Conservation (phyloP, 2,113 vertebrate species). For the Poecilia latipinna region DNA sequence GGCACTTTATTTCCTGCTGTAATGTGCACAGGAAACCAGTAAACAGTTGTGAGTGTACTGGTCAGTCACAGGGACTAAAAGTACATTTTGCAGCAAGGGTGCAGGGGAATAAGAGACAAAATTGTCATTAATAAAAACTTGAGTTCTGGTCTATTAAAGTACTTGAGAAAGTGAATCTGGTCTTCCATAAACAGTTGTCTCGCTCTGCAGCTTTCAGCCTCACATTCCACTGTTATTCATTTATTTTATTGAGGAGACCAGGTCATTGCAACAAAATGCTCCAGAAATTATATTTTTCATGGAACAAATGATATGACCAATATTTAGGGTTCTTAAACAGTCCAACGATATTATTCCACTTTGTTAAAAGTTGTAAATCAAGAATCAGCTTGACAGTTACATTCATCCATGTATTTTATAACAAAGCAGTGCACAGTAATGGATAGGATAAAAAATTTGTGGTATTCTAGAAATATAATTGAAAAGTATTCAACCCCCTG, state of each 20-base stretch:
- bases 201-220: background rate
- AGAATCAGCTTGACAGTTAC: no score
- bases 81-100: background rate
- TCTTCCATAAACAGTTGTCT: background rate
- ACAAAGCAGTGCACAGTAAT: no score
- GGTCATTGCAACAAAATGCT: background rate
- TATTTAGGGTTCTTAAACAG: background rate
- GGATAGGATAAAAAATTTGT: no score
- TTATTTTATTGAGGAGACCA: background rate
- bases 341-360: no score
- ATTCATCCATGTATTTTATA: no score
- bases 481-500: no score
- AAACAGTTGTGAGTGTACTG: background rate
- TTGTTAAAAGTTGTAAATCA: no score
- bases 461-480: no score
- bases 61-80: background rate
- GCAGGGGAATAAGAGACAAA: background rate
- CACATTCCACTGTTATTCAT: background rate
- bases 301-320: background rate
- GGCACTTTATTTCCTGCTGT: conserved; percentile 1
- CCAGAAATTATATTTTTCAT: background rate
- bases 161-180: background rate
- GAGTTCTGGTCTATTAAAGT: background rate
- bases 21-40: background rate
- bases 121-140: background rate